Percentiles rank a stretch among this genome's conserved stretches.
Conservation (phyloP, 2,797 vertebrate species). For the Phalloptychus januarius region DNA sequence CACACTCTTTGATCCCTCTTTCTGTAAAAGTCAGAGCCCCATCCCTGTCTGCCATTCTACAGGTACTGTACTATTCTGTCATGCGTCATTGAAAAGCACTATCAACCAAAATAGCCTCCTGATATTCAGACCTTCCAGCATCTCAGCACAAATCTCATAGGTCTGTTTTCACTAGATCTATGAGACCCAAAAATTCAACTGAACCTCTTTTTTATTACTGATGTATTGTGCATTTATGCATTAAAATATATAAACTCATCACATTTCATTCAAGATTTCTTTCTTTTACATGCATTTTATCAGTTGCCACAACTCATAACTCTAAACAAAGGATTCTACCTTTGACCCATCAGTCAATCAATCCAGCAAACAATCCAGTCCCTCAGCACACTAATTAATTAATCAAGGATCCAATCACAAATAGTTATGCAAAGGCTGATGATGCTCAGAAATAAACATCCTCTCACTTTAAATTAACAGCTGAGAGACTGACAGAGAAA, state of each 20-base stretch:
- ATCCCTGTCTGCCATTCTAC: background rate
- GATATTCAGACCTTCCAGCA: background rate
- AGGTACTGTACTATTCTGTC: background rate
- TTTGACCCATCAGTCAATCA: slow-evolving; percentile 56
- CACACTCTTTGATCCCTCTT: background rate
- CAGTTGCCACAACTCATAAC: slow-evolving; percentile 13
- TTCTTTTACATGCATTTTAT: background rate
- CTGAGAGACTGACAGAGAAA: slow-evolving; percentile 39
- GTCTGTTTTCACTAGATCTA: background rate
- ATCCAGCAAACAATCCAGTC: slow-evolving; percentile 59
- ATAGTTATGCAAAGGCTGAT: slow-evolving; percentile 49
- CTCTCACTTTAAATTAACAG: slow-evolving; percentile 59
- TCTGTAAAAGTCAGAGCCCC: background rate
- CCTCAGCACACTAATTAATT: slow-evolving; percentile 54
- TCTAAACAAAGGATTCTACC: slow-evolving; percentile 25
- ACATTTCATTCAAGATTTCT: background rate
- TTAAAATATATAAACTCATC: background rate
- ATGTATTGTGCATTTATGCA: background rate
- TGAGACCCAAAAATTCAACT: background rate
- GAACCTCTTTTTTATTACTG: background rate
- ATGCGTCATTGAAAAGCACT: background rate
- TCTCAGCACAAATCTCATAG: background rate
- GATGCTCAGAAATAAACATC: slow-evolving; percentile 52
- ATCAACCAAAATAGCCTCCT: background rate
- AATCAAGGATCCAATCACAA: slow-evolving; percentile 58